phyloP scores from a whole-genome alignment of 2,113 vertebrate genomes.

The Ardeotis arabs region DNA sequence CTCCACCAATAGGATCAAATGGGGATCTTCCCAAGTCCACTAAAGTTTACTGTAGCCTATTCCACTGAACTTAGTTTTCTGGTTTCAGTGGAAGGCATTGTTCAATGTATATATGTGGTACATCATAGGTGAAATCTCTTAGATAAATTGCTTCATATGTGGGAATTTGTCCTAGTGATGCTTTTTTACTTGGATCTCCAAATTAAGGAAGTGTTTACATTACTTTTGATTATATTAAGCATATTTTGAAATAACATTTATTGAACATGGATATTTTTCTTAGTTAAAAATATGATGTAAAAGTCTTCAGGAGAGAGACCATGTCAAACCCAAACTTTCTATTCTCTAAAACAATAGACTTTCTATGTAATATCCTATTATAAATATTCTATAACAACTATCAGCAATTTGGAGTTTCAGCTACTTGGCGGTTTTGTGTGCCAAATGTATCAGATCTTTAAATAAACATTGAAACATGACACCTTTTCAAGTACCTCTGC shows the following conservation, averaged over 20 bases:
- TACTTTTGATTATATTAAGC: background rate
- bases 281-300: background rate
- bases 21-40: background rate
- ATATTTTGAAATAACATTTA: background rate
- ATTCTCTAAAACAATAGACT: background rate
- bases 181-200: background rate
- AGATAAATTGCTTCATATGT: background rate
- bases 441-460: conserved; percentile 48
- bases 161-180: background rate
- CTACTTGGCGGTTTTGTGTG: background rate
- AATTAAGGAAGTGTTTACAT: background rate
- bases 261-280: background rate
- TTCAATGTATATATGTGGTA: background rate
- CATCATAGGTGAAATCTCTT: background rate
- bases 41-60: background rate
- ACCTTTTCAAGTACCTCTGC: conserved; percentile 32
- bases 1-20: background rate
- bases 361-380: background rate
- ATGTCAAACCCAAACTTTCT: background rate
- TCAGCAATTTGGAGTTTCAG: background rate
- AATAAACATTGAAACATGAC: conserved; percentile 51
- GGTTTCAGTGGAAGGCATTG: background rate
- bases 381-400: background rate
- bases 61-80: background rate
- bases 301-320: background rate